Evolutionary conservation across 1,140 invertebrate species (phyloP).

Genomic region (Drosophila sturtevanti): DNA sequence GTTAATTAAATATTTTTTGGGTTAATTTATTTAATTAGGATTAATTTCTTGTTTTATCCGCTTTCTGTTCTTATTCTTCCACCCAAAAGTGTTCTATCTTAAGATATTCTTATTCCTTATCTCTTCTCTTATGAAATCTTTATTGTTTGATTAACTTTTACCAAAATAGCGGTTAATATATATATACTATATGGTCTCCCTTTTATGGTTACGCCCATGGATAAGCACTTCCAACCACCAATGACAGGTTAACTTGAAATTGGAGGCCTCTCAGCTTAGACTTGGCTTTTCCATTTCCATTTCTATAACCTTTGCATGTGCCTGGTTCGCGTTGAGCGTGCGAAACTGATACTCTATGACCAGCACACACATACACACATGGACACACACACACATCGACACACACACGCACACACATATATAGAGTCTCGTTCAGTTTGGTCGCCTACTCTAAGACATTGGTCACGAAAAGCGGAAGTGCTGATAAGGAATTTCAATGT

Average conservation of each 20-base stretch:
- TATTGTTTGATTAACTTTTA: no score
- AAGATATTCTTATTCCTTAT: no score
- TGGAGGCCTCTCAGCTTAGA: conserved; percentile 8
- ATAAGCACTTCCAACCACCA: neutral
- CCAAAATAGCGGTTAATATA: neutral
- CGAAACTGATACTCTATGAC: conserved; percentile 65
- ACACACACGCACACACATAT: conserved; percentile 9
- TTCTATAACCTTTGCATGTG: conserved; percentile 79
- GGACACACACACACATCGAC: conserved; percentile 10
- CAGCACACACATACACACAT: conserved; percentile 20
- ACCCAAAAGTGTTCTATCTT: no score
- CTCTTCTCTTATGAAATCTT: no score
- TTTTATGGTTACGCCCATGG: neutral
- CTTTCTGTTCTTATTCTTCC: no score
- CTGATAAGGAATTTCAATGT: conserved; percentile 82
- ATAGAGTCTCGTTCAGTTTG: neutral
- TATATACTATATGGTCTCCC: neutral
- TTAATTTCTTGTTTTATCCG: no score
- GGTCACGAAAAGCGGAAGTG: conserved; percentile 82
- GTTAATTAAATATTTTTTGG: no score
- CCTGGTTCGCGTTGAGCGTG: conserved; percentile 37
- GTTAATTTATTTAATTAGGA: no score
- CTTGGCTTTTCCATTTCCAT: conserved; percentile 73
- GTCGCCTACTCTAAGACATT: conserved; percentile 68
- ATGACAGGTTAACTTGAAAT: conserved; percentile 20